Evolutionary conservation across 2,797 vertebrate genomes (phyloP).

Genomic region (Peromyscus eremicus): DNA sequence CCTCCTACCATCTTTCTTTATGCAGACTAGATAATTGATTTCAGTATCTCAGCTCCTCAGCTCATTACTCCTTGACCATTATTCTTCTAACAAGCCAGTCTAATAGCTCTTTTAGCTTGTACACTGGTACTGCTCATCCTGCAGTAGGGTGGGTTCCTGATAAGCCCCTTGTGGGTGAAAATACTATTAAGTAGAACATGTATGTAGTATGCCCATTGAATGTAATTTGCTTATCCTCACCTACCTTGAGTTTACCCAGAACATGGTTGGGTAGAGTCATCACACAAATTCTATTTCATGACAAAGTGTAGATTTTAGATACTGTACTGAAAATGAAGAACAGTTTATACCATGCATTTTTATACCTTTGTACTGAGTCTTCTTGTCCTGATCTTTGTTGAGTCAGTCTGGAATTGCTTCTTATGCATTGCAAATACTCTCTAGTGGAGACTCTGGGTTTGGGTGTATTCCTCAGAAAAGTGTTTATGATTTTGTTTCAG

Average conservation of each 20-base stretch:
- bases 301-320: not conserved
- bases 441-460: not conserved
- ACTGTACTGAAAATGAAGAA: not conserved
- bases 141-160: not conserved
- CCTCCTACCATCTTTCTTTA: not conserved
- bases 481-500: conserved; percentile 11
- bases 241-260: not conserved
- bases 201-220: not conserved
- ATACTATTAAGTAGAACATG: not conserved
- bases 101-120: not conserved
- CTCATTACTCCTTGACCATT: not conserved
- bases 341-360: not conserved
- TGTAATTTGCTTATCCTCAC: not conserved
- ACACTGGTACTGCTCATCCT: not conserved
- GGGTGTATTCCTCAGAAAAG: not conserved
- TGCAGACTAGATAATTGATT: not conserved
- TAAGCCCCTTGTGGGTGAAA: not conserved
- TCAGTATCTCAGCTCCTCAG: not conserved
- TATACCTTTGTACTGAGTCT: not conserved
- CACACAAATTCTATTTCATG: not conserved
- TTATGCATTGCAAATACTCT: not conserved
- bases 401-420: not conserved
- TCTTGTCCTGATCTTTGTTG: conserved; percentile 23
- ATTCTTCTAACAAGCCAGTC: not conserved
- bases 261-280: not conserved